Percentiles rank a stretch among this genome's conserved stretches.
Evolutionary conservation across 2,888 invertebrate species (phyloP).

Genomic region (Mylabris sibirica): DNA sequence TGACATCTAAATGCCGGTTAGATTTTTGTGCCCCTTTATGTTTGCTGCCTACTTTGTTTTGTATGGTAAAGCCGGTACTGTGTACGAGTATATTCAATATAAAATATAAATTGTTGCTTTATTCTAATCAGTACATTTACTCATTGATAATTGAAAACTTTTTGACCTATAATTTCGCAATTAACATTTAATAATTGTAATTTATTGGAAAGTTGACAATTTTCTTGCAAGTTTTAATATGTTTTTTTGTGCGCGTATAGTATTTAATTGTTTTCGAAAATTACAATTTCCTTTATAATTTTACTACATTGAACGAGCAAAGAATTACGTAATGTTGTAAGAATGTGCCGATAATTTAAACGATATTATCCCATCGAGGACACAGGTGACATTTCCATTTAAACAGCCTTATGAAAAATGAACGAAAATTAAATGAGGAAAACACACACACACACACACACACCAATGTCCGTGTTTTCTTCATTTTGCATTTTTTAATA

Average conservation of each 20-base stretch:
- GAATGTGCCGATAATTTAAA: conserved; percentile 18
- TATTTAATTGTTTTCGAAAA: background rate
- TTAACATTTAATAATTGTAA: conserved; percentile 1
- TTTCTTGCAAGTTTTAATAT: background rate
- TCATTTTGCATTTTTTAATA: background rate
- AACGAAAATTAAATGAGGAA: conserved; percentile 19
- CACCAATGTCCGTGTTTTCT: background rate
- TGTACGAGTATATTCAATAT: no score
- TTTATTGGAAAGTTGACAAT: background rate
- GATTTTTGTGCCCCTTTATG: no score
- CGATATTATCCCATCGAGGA: conserved; percentile 16
- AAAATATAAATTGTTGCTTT: background rate
- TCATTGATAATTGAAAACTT: background rate
- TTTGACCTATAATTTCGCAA: background rate
- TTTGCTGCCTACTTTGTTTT: no score
- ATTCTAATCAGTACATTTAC: background rate
- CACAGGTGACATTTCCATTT: conserved; percentile 30
- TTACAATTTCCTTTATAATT: background rate
- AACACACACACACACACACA: background rate
- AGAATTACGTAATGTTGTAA: conserved; percentile 18
- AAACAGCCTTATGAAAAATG: conserved; percentile 22
- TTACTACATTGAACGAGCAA: conserved; percentile 15
- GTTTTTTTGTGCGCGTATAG: background rate
- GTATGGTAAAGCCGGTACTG: no score
- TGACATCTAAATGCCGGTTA: no score